Conservation (phyloP, 2,888 invertebrate species). For the Mystacides longicornis region DNA sequence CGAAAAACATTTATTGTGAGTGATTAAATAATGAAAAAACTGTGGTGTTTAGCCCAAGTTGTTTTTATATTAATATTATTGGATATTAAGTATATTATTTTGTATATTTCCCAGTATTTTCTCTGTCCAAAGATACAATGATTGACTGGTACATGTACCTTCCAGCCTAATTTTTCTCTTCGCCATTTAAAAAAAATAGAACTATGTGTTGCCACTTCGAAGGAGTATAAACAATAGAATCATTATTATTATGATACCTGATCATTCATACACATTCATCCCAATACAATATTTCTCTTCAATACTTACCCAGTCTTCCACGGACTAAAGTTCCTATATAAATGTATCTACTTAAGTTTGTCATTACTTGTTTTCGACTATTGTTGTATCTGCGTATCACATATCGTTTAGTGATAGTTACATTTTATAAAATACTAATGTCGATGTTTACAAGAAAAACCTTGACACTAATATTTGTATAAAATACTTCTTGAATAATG, state of each 20-base stretch:
- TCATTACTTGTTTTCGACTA: constrained; percentile 24
- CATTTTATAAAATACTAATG: constrained; percentile 8
- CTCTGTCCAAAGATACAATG: constrained; percentile 25
- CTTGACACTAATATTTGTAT: constrained; percentile 12
- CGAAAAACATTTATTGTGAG: too few species aligned
- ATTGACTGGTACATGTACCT: too few species aligned
- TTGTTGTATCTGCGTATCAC: constrained; percentile 25
- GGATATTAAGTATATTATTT: constrained; percentile 12
- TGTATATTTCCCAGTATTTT: constrained; percentile 23
- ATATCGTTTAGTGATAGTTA: constrained; percentile 21
- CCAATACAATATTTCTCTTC: constrained; percentile 16
- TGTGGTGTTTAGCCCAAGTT: constrained; percentile 7
- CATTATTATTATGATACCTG: too few species aligned
- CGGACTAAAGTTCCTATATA: constrained; percentile 27
- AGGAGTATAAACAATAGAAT: too few species aligned
- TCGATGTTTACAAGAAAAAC: constrained; percentile 1
- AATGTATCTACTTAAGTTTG: constrained; percentile 23
- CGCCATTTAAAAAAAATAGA: too few species aligned
- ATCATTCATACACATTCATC: too few species aligned
- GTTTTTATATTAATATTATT: constrained; percentile 12
- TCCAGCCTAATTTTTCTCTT: too few species aligned
- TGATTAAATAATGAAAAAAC: too few species aligned
- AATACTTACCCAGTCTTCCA: constrained; percentile 27
- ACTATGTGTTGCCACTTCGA: too few species aligned
- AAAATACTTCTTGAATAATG: constrained; percentile 12